These are phyloP conservation scores for Tetranychus urticae DNA, from an alignment of 1,140 invertebrate species.

Conservation along the genomic window DNA sequence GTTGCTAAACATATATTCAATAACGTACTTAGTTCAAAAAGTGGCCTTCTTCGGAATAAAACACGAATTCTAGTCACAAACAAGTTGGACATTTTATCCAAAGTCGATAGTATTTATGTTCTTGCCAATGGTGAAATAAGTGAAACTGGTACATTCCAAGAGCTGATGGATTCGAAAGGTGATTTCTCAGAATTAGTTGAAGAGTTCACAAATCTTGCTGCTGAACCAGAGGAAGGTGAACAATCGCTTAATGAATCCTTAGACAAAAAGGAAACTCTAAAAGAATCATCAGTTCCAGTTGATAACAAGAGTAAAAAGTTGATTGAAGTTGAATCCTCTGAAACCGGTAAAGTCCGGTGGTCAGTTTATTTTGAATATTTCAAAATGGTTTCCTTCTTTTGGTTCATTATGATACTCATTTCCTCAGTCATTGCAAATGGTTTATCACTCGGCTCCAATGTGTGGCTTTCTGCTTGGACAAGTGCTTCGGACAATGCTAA, in stretches of 20 bases:
- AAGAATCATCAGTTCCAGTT: neutral
- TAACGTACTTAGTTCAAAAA: conserved; percentile 19
- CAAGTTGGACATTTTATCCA: conserved; percentile 18
- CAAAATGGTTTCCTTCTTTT: conserved; percentile 10
- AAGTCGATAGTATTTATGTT: conserved; percentile 21
- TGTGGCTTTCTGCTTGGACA: conserved; percentile 56
- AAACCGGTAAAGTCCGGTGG: conserved; percentile 74
- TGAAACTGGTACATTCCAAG: conserved; percentile 18
- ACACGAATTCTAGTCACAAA: conserved; percentile 22
- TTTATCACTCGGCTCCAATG: conserved; percentile 67
- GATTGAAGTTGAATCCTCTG: conserved; percentile 62
- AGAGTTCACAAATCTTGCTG: conserved; percentile 45
- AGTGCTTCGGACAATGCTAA: conserved; percentile 8
- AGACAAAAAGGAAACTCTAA: neutral
- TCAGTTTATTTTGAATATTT: conserved; percentile 44
- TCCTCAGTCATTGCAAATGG: conserved; percentile 14
- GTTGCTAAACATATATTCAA: conserved; percentile 24
- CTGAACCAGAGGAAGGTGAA: conserved; percentile 15
- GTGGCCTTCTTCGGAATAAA: conserved; percentile 12
- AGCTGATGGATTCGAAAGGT: conserved; percentile 17
- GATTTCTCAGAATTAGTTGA: conserved; percentile 33
- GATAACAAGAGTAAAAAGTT: conserved; percentile 25
- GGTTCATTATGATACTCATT: conserved; percentile 10
- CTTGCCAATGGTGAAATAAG: conserved; percentile 18
- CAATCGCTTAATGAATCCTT: neutral